phyloP scores from a whole-genome alignment of 64 coral and sea anemone genomes.

The Astreopora myriophthalma region DNA sequence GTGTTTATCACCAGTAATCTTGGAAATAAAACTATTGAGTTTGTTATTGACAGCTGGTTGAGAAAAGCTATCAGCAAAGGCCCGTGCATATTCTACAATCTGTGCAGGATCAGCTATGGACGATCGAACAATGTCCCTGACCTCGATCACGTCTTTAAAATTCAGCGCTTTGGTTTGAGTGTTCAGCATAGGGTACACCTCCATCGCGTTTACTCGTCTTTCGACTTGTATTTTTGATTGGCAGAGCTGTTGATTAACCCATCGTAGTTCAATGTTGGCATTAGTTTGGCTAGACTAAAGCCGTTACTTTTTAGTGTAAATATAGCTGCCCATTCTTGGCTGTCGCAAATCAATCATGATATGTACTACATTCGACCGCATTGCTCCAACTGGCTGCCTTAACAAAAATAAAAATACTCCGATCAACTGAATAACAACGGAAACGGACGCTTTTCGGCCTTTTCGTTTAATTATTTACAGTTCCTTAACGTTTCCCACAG shows the following conservation, averaged over 20 bases:
- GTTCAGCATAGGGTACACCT: neutral
- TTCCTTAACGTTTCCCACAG: neutral
- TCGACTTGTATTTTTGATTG: neutral
- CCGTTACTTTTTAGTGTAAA: neutral
- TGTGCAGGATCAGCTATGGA: neutral
- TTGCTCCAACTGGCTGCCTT: neutral
- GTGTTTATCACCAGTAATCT: neutral
- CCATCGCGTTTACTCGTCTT: neutral
- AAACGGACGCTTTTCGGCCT: neutral
- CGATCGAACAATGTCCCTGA: neutral
- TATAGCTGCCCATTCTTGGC: neutral
- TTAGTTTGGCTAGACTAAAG: neutral
- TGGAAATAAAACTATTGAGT: conserved; percentile 4
- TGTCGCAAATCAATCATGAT: neutral
- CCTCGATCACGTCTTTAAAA: conserved; percentile 5
- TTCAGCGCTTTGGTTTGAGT: neutral
- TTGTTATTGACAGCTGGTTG: neutral
- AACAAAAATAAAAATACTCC: neutral
- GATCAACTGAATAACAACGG: neutral
- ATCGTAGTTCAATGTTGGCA: neutral
- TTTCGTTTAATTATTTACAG: conserved; percentile 29
- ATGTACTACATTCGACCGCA: neutral
- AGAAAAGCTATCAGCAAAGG: neutral
- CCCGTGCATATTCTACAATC: neutral
- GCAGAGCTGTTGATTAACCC: neutral